Evolutionary conservation across 2,888 invertebrate species (phyloP).

Genomic region (Lathronympha strigana): DNA sequence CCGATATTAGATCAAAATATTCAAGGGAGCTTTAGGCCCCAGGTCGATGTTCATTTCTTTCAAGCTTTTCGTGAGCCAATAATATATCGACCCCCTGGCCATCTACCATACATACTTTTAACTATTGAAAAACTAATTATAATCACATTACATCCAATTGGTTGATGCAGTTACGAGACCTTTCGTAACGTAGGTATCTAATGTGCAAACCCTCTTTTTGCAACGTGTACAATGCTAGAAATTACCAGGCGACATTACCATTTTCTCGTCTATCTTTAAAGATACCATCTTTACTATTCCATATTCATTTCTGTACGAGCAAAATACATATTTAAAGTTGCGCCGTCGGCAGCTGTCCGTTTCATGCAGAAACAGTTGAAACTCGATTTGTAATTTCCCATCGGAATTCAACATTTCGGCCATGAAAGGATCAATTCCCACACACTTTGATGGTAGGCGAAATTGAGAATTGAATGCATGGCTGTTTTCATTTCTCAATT

Average conservation of each 20-base stretch:
- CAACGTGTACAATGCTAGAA: background rate
- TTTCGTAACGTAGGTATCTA: background rate
- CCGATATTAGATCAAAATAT: no score
- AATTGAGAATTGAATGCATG: no score
- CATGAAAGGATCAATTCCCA: conserved; percentile 3
- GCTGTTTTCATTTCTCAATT: no score
- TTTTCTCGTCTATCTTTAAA: background rate
- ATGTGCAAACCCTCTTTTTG: background rate
- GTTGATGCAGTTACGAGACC: no score
- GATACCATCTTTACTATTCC: conserved; percentile 17
- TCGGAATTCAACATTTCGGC: conserved; percentile 16
- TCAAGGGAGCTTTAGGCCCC: no score
- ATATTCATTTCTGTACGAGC: conserved; percentile 3
- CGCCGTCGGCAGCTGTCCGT: conserved; percentile 16
- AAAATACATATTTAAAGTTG: conserved; percentile 19
- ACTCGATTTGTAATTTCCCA: conserved; percentile 33
- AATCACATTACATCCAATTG: no score
- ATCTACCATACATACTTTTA: no score
- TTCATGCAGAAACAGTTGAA: conserved; percentile 23
- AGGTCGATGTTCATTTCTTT: no score
- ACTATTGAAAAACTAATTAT: no score
- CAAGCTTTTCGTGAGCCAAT: no score
- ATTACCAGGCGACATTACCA: background rate
- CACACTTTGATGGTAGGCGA: background rate
- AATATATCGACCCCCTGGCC: no score